Base-by-base conservation (phyloP, 2,797 vertebrate species). In the Halcyon smyrnensis region DNA sequence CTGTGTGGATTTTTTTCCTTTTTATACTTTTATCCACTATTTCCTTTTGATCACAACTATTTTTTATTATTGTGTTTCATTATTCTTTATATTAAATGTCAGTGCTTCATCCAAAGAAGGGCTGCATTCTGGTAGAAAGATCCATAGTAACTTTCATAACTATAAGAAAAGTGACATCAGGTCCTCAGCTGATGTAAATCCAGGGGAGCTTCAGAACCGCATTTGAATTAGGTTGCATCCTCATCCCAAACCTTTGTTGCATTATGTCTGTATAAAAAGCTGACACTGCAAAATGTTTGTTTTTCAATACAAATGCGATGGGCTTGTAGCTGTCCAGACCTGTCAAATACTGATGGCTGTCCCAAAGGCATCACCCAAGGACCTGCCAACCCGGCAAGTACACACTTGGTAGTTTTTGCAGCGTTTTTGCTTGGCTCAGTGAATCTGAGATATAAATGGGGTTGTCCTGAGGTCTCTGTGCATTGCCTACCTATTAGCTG, bases 211-310 rank as follows among this genome's bases (percentile, higher is more conserved):
- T 85, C 23, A 27, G 57, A 74, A 80, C 11, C 70, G 10, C 15
- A 6, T 81, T 57, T 80, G 18, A 92, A 17, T 45, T 51, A n/a
- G 20, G 16, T 57, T 74, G 12, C 67, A n/a, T 56, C 45, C 41
- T 87, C 18, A 45, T 69, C 12, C 13, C 45, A 79, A 50, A 71
- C 18, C 16, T 73, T 57, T 30, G 27, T 59, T 51, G n/a, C 8
- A 3, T 79, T 81, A 94, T 86, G 54, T 34, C 28, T 81, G 78
- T 81, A 25, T 67, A 84, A n/a, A 1, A 39, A 94, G 48, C 56
- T 54, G 23, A 13, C 54, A 8, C 25, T 87, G 36, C 45, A 84
- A 71, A 92, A 59, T 53, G 19, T 19, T 69, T 43, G 16, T 2
- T 77, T 89, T 90, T 57, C 32, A 30, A 7, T 39, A 43, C 7